Evolutionary conservation across 2,797 vertebrate species (phyloP), one percentile per base, ranked within the genome.

Genomic region (Hephaestus fuliginosus): DNA sequence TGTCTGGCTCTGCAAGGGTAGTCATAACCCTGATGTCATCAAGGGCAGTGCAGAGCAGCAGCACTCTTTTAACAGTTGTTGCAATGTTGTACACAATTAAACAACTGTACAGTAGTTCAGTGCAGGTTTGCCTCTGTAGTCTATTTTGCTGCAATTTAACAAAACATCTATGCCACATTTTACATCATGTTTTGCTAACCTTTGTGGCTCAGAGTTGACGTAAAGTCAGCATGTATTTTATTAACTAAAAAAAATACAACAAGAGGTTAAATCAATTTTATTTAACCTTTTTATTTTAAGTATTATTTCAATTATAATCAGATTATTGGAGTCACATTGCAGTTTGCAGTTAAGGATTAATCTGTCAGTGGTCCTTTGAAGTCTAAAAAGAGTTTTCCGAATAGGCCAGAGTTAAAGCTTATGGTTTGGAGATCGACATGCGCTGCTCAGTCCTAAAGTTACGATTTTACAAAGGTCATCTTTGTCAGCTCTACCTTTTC

Each of bases 381-480:
- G 2, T 25, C 18, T 67, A 2, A 33, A 56, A 68, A 30, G 1
- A 20, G 3, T 22, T 58, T 43, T 46, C 10, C 28, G 30, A 51
- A 51, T 2, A 12, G 14, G 48, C 5, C 13, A 49, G 43, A 74
- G 25, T 52, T 44, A 44, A 80, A 58, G 43, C 10, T 20, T 5
- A 0, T 36, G 7, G 28, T 36, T 44, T 71, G 4, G 5, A 65
- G 60, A 63, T 28, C 49, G 66, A 75, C 52, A 69, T 52, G 51
- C 62, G 70, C 70, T 62, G 30, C 41, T 70, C 55, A 57, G 53
- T 39, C 62, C 4, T 14, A 41, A 81, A 73, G 30, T 75, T 68
- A 56, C 1, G 4, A 11, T 78, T 86, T 89, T 70, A 67, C 72
- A 88, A 88, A 87, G 75, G 78, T 78, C 70, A 86, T 68, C 46